Evolutionary conservation across 23 tunicate genomes (phyloP).

Genomic region (Halocynthia roretzi): DNA sequence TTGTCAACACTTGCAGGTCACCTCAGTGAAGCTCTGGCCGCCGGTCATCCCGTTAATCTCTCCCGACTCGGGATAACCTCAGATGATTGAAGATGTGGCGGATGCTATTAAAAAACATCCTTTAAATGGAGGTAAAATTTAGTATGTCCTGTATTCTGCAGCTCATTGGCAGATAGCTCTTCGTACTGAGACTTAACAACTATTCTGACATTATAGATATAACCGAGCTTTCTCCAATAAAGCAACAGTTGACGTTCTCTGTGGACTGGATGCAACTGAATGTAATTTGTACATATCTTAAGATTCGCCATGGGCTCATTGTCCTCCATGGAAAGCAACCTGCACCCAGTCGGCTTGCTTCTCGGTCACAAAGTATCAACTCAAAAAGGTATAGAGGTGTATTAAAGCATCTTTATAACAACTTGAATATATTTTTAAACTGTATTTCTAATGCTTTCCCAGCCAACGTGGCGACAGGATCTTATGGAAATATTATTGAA

Average conservation of each 20-base stretch:
- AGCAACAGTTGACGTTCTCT: slow-evolving; percentile 42
- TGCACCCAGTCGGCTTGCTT: background rate
- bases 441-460: background rate
- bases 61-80: slow-evolving; percentile 47
- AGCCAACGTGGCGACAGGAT: background rate
- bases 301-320: slow-evolving; percentile 46
- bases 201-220: slow-evolving; percentile 41
- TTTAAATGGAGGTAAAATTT: slow-evolving; percentile 56
- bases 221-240: slow-evolving; percentile 58
- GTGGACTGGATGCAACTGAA: slow-evolving; percentile 74
- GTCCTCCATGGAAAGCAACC: background rate
- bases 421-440: background rate
- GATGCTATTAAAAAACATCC: slow-evolving; percentile 53
- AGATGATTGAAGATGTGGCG: slow-evolving; percentile 56
- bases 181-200: background rate
- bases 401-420: background rate
- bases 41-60: slow-evolving; percentile 70
- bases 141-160: background rate
- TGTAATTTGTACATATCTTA: slow-evolving; percentile 53
- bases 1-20: slow-evolving; percentile 70
- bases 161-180: too few species aligned
- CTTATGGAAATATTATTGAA: background rate
- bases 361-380: background rate
- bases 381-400: background rate
- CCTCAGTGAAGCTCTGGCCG: slow-evolving; percentile 46